A percentile compares a stretch with the other conserved stretches of the same genome.
phyloP scores from a whole-genome alignment of 2,113 vertebrate genomes.

The Malurus alboscapulatus region DNA sequence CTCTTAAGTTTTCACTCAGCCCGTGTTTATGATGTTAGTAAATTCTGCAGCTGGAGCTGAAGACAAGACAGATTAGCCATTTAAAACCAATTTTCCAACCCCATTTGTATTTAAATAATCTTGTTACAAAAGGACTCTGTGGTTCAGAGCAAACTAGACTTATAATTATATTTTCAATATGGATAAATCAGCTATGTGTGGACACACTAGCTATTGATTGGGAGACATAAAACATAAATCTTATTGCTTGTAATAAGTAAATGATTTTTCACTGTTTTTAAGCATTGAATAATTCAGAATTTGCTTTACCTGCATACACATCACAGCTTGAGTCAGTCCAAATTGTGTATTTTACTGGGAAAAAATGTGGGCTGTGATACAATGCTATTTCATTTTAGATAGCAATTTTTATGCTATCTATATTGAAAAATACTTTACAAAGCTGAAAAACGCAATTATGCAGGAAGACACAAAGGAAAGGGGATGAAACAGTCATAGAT shows the following conservation, averaged over 20 bases:
- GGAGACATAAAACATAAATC: slow-evolving; percentile 34
- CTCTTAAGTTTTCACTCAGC: slow-evolving; percentile 52
- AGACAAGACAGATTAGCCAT: slow-evolving; percentile 63
- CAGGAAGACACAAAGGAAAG: background rate
- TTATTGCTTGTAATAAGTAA: slow-evolving; percentile 47
- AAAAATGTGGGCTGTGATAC: background rate
- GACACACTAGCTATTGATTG: slow-evolving; percentile 32
- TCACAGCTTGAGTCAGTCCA: background rate
- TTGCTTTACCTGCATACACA: slow-evolving; percentile 43
- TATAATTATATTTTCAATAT: slow-evolving; percentile 66
- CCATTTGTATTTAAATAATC: slow-evolving; percentile 68
- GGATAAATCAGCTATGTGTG: slow-evolving; percentile 50
- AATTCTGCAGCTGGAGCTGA: slow-evolving; percentile 60
- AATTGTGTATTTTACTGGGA: background rate
- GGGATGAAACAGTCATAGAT: background rate
- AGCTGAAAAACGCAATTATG: background rate
- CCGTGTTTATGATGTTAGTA: slow-evolving; percentile 64
- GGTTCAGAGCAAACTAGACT: slow-evolving; percentile 44
- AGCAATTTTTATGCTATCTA: background rate
- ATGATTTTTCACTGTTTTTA: slow-evolving; percentile 58
- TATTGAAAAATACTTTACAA: slow-evolving; percentile 20
- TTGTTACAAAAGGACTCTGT: slow-evolving; percentile 58
- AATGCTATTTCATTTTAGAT: slow-evolving; percentile 27
- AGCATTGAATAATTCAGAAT: slow-evolving; percentile 63
- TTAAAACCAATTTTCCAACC: slow-evolving; percentile 72